Evolutionary conservation across 2,113 vertebrate genomes (phyloP), one percentile per base, ranked within the genome.

Genomic region (Chitala chitala): DNA sequence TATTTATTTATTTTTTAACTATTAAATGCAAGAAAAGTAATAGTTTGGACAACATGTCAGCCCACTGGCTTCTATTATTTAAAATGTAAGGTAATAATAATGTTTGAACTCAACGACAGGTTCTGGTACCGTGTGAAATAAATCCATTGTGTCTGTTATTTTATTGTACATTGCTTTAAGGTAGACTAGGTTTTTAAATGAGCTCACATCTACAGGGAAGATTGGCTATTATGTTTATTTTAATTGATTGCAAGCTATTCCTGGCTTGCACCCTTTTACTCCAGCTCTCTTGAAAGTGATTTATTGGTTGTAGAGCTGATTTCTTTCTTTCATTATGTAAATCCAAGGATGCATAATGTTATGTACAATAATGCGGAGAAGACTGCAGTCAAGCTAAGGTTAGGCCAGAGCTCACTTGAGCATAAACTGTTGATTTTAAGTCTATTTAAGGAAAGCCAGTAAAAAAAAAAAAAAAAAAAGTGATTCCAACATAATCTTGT

Each of bases 211-310:
- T 68, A 48, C 64, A 26, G 42, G 64, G 42, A 42, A 68, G 64
- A 68, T 68, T 68, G 64, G 24, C 42, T 68, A 48, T 68, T 68
- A 68, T 68, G 64, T 68, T 68, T 68, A 22, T 24, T 46, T 68
- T 68, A 68, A 68, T 68, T 68, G 42, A 68, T 68, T 68, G 42
- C 64, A 68, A 48, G 64, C 64, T 48, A 68, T 68, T 68, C 64
- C 64, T 13, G n/a, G 42, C 24, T 10, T 48, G 22, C n/a, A 17
- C 22, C 8, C 42, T 46, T 46, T 42, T 46, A n/a, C 42, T 68
- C 24, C 42, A 68, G 24, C 42, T 68, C 64, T 24, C 24, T 48
- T 29, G 64, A 68, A 68, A 68, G 12, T 68, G 42, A 68, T 68
- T 48, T 68, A 68, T 68, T 68, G 64, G 42, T 46, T 38, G 8